Base-by-base conservation (phyloP, 2,888 invertebrate genomes). In the Plagiodera versicolora region DNA sequence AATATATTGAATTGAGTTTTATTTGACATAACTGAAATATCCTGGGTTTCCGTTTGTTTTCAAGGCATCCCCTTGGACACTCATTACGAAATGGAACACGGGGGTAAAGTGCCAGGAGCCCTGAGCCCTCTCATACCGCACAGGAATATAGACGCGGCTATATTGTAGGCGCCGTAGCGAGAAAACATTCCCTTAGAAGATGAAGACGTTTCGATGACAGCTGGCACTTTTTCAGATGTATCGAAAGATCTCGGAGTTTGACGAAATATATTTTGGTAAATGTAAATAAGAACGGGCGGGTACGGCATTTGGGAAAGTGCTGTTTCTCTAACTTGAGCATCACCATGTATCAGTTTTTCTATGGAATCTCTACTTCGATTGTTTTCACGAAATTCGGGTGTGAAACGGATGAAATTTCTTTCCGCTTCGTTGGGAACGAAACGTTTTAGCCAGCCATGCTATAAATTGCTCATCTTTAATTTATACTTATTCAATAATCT, bases 61-160 rank as follows among this genome's bases (percentile, higher is more conserved):
- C 47, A 75, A 88, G 87, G 87, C 76, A 84, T 86, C 70, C 87
- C 91, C 60, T 81, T 89, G 72, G 92, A 92, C 78, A 86, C 91
- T 73, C 89, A 90, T 76, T 92, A 91, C 78, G 92, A 92, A 81
- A 85, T 91, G 76, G 92, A 92, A 82, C 86, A 88, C 71, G 89
- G 89, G 59, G 87, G 89, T 74, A 89, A 89, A 74, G 89, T 89
- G 72, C 86, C 89, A 50, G 90, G 91, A 71, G 87, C 91, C 24
- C 82, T 91, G 78, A 90, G 91, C 70, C 91, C 92, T 63, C 84
- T 92, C 72, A 91, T 92, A 84, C 90, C 80, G 24, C 75, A 72
- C 68, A 70, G 77, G 62, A 70, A 75, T 61, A 76, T 77, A 56
- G 77, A 78, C 63, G 77, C 79, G 49, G 78, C 78, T 58, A 77